A percentile compares a stretch with the other conserved stretches of the same genome.
Conservation (phyloP, 2,888 invertebrate species). For the Caenorhabditis sp. region DNA sequence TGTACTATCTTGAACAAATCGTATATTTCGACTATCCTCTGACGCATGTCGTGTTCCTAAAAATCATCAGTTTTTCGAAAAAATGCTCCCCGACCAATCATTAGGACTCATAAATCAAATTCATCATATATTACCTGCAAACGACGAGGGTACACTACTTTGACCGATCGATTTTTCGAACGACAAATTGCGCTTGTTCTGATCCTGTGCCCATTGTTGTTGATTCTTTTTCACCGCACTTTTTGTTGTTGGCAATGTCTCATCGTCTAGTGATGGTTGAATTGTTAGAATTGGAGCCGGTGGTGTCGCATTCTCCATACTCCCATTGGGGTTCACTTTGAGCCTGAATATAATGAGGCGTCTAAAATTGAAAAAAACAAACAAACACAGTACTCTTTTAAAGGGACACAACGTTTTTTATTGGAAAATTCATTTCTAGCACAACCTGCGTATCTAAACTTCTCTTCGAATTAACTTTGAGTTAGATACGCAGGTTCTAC, state of each 20-base stretch:
- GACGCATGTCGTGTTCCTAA: constrained; percentile 48
- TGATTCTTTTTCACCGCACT: not conserved
- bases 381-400: too few relatives aligned
- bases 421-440: too few relatives aligned
- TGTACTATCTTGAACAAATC: constrained; percentile 36
- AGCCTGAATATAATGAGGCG: not conserved
- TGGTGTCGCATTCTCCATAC: constrained; percentile 33
- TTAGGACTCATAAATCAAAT: not conserved
- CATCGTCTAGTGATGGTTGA: constrained; percentile 20
- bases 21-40: constrained; percentile 53
- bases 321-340: constrained; percentile 17
- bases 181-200: constrained; percentile 33
- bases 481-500: too few relatives aligned
- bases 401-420: too few relatives aligned
- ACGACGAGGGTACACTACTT: constrained; percentile 13
- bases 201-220: constrained; percentile 33
- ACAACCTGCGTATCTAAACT: too few relatives aligned
- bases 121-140: constrained; percentile 9
- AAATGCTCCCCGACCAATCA: too few relatives aligned
- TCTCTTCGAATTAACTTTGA: too few relatives aligned
- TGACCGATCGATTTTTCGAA: constrained; percentile 29
- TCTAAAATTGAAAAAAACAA: too few relatives aligned
- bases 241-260: constrained; percentile 2
- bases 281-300: constrained; percentile 6
- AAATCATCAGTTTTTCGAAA: not conserved